Evolutionary conservation across 2,888 invertebrate species (phyloP).

Genomic region (Brachypterus glaber): DNA sequence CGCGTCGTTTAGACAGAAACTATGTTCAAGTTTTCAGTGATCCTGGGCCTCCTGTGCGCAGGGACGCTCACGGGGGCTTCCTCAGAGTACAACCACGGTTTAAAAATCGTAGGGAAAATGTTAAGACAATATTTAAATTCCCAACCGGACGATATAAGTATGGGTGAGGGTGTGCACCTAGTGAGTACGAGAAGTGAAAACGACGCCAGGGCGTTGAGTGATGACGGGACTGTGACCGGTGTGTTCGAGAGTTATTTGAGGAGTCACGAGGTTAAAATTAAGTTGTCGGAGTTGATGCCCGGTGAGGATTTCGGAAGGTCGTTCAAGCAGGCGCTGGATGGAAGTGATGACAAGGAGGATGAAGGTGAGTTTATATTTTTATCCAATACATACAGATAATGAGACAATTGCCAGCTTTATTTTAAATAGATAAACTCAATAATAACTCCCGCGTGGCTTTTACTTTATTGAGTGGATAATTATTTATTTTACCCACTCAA

Average conservation of each 20-base stretch:
- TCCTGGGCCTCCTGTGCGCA: constrained; percentile 7
- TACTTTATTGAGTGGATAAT: no score
- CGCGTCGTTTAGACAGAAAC: no score
- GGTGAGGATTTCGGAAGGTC: constrained; percentile 46
- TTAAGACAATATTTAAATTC: constrained; percentile 47
- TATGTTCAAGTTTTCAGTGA: neutral
- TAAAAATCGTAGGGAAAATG: constrained; percentile 33
- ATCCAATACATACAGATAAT: no score
- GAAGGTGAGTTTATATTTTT: constrained; percentile 39
- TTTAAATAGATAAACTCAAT: no score
- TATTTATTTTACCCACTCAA: no score
- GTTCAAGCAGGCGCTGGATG: constrained; percentile 49
- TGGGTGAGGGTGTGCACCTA: constrained; percentile 56
- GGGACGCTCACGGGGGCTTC: constrained; percentile 9
- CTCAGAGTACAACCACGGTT: constrained; percentile 28
- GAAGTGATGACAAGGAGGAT: constrained; percentile 39
- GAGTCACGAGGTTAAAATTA: constrained; percentile 63
- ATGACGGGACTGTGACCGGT: constrained; percentile 47
- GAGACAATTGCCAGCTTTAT: no score
- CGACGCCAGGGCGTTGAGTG: constrained; percentile 43
- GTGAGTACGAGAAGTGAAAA: constrained; percentile 46
- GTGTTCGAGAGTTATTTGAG: constrained; percentile 58
- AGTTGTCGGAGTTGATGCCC: constrained; percentile 58
- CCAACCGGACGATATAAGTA: constrained; percentile 45
- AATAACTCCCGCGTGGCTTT: no score